Evolutionary conservation across 1,140 invertebrate genomes (phyloP), one percentile per base, ranked within the genome.

Genomic region (Drosophila pachea): DNA sequence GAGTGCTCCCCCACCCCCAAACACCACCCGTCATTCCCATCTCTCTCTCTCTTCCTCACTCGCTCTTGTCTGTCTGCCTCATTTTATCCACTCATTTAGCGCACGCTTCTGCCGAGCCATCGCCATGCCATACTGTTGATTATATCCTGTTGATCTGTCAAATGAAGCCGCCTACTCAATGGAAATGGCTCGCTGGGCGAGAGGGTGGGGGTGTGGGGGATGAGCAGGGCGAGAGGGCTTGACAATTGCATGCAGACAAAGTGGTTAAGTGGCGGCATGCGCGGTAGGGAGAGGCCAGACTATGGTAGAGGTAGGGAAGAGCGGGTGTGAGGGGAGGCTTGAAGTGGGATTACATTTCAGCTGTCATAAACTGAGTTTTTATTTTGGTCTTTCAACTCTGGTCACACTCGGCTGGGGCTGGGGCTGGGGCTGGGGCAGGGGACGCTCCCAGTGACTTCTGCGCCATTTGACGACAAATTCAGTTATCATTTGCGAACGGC

Each of bases 61-160:
- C 40, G 40, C 40, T 22, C 40, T 12, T n/a, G 40, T n/a, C 12
- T 42, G 40, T 33, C 12, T 12, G 49, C 50, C 45, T 43, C 42
- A 36, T 76, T 81, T 81, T 81, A 81, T 81, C 69, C 64, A 81
- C 74, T 79, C 77, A 79, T 79, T 79, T 81, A 76, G 77, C 31
- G 62, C 67, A 66, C 68, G 68, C 77, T 81, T 72, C 64, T 74
- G 68, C 60, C 48, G 73, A 69, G 72, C 78, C 76, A 76, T 70
- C 68, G 65, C 72, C 68, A 64, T 65, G 72, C 66, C 75, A 72
- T 83, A 83, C 78, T 78, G 78, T 78, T 83, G 79, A 83, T 83
- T 83, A 83, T 84, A 84, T 83, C 76, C 79, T 84, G 79, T 83
- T 83, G 79, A 83, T 83, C 76, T 78, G 78, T 68, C 67, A 77